These are phyloP conservation scores for Eulemur coronatus DNA, from an alignment of 2,797 vertebrate genomes.

Conservation along the genomic window DNA sequence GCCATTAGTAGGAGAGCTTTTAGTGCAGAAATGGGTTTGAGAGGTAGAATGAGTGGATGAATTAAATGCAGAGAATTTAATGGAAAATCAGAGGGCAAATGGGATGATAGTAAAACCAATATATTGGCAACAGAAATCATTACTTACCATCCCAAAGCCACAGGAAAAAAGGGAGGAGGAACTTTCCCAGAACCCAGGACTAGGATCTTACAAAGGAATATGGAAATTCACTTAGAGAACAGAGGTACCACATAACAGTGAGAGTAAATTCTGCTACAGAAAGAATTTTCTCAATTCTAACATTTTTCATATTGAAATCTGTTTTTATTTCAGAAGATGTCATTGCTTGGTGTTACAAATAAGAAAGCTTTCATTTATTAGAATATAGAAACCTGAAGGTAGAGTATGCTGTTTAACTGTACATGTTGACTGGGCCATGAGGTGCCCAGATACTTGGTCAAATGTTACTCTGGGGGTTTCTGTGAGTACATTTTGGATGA, in stretches of 20 bases:
- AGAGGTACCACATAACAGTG: not conserved
- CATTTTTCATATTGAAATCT: not conserved
- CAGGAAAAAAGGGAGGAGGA: not conserved
- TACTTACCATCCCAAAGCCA: no score
- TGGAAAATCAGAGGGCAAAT: not conserved
- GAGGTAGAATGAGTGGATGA: not conserved
- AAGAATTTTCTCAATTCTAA: not conserved
- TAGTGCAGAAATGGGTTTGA: not conserved
- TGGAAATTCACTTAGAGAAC: not conserved
- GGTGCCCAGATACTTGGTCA: no score
- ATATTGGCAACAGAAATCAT: not conserved
- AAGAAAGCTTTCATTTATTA: no score
- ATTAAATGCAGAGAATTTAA: not conserved
- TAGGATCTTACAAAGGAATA: no score
- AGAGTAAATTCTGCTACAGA: not conserved
- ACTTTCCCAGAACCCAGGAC: not conserved
- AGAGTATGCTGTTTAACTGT: no score
- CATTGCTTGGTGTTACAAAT: no score
- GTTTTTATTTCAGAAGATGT: not conserved
- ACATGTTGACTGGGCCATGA: no score
- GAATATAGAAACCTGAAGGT: no score
- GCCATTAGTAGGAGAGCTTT: not conserved
- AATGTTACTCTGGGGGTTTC: no score
- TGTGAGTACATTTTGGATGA: no score
- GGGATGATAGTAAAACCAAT: not conserved